Conservation (phyloP, 2,888 invertebrate genomes). For the Chirona hameri region DNA sequence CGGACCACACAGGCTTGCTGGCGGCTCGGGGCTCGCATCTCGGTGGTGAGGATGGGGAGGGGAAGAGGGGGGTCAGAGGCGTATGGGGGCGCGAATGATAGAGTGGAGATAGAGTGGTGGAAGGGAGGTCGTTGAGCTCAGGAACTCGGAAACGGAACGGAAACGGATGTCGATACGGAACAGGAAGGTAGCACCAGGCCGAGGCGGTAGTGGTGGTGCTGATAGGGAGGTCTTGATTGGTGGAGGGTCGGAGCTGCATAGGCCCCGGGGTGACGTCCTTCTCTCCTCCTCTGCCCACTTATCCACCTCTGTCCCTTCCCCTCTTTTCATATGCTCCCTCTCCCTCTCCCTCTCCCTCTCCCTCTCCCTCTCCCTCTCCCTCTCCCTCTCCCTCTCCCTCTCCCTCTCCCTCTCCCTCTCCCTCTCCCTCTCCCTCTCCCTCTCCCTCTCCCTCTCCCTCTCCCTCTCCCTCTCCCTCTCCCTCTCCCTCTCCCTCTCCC, state of each 20-base stretch:
- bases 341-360: neutral
- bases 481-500: too few species aligned
- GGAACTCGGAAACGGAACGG: neutral
- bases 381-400: neutral
- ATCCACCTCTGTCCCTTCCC: neutral
- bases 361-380: neutral
- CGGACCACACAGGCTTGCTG: slow-evolving; percentile 1
- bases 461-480: too few species aligned
- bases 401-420: neutral
- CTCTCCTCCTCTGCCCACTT: neutral
- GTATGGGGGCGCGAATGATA: neutral
- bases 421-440: too few species aligned
- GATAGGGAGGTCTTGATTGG: neutral
- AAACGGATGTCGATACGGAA: neutral
- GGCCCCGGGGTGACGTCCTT: neutral
- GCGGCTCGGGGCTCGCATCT: too few species aligned
- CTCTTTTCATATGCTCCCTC: neutral
- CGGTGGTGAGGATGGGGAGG: neutral
- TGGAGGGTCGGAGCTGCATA: neutral
- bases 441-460: too few species aligned
- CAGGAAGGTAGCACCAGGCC: neutral
- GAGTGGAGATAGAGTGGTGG: too few species aligned
- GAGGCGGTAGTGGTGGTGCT: neutral
- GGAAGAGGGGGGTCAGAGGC: neutral
- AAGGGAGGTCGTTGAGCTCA: neutral